Percentiles rank a stretch among this genome's conserved stretches.
phyloP scores from a whole-genome alignment of 2,797 vertebrate species.

The Spinus olivaceus region DNA sequence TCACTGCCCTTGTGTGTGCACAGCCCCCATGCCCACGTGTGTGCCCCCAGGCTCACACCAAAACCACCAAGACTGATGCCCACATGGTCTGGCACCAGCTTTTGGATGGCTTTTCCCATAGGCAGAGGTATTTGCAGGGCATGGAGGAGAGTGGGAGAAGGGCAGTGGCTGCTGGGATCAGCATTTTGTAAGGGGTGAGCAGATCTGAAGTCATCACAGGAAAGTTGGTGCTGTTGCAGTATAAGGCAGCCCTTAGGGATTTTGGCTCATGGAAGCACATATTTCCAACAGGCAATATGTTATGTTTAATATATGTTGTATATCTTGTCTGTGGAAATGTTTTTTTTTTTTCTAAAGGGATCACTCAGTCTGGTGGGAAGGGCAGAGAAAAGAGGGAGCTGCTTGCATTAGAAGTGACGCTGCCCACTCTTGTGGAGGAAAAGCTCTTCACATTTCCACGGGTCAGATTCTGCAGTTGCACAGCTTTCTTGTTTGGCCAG shows the following conservation, averaged over 20 bases:
- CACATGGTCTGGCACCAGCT: neutral
- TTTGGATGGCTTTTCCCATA: accelerated
- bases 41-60: neutral
- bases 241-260: neutral
- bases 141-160: neutral
- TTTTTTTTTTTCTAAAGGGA: neutral
- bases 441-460: slow-evolving; percentile 40
- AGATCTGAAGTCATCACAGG: neutral
- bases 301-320: neutral
- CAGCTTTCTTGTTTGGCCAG: slow-evolving; percentile 62
- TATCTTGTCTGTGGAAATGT: neutral
- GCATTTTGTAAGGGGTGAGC: neutral
- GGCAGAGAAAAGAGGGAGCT: neutral
- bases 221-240: neutral
- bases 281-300: neutral
- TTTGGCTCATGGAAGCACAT: neutral
- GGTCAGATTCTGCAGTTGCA: slow-evolving; percentile 52
- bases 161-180: neutral
- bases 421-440: slow-evolving; percentile 62
- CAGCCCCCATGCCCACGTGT: accelerated
- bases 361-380: neutral
- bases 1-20: neutral
- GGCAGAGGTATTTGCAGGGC: neutral
- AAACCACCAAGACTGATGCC: neutral
- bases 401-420: slow-evolving; percentile 42